A percentile compares a stretch with the other conserved stretches of the same genome.
phyloP scores from a whole-genome alignment of 2,113 vertebrate species.

The Thermophis baileyi region DNA sequence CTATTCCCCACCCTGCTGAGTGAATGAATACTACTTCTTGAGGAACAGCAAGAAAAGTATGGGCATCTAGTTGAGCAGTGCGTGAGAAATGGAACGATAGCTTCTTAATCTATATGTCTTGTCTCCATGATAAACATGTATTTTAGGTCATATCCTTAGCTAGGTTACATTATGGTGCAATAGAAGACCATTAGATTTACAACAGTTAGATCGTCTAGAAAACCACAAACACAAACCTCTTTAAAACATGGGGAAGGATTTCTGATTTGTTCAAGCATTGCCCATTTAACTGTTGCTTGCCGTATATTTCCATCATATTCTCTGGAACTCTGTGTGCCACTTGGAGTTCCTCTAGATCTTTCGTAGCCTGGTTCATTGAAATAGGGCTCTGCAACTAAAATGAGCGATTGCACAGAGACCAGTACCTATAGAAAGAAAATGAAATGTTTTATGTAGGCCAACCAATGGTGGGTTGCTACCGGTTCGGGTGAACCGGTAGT shows the following conservation, averaged over 20 bases:
- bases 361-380: slow-evolving; percentile 98
- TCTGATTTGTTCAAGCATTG: slow-evolving; percentile 97
- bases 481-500: too few species aligned
- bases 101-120: background rate
- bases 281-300: slow-evolving; percentile 97
- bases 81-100: background rate
- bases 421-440: slow-evolving; percentile 77
- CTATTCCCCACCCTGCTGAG: background rate
- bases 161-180: background rate
- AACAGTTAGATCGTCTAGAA: background rate
- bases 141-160: background rate
- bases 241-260: slow-evolving; percentile 97
- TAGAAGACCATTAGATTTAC: background rate
- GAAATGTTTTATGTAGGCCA: background rate
- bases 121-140: background rate
- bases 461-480: too few species aligned
- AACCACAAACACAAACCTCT: slow-evolving; percentile 76
- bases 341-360: slow-evolving; percentile 91
- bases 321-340: slow-evolving; percentile 95
- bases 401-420: slow-evolving; percentile 97
- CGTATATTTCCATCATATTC: slow-evolving; percentile 98
- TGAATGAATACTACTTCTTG: background rate
- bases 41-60: background rate
- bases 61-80: background rate
- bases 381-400: slow-evolving; percentile 95